Conservation (phyloP, 2,888 invertebrate genomes). For the Eremobia ochroleuca region DNA sequence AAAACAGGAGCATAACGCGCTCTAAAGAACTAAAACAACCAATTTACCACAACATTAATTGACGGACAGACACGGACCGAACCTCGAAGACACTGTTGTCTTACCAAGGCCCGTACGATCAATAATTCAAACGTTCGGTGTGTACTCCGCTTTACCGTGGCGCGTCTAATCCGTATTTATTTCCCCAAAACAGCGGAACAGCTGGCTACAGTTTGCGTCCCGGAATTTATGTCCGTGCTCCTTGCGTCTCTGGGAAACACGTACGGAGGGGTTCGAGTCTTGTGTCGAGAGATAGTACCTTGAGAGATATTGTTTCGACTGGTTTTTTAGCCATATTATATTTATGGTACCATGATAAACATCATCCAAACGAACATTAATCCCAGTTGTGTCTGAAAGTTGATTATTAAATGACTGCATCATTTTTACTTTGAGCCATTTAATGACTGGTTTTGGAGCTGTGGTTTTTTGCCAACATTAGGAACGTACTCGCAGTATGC, state of each 20-base stretch:
- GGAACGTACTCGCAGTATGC: neutral
- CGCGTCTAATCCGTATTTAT: constrained; percentile 89
- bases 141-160: constrained; percentile 77
- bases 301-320: constrained; percentile 39
- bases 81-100: constrained; percentile 52
- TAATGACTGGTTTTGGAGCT: neutral
- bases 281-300: constrained; percentile 55
- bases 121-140: constrained; percentile 83
- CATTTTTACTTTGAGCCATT: neutral
- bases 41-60: constrained; percentile 36
- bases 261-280: constrained; percentile 71
- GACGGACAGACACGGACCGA: constrained; percentile 42
- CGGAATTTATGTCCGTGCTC: constrained; percentile 85
- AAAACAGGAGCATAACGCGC: constrained; percentile 1
- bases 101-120: constrained; percentile 70
- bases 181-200: constrained; percentile 88
- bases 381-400: neutral
- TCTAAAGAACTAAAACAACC: constrained; percentile 6
- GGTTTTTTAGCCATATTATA: neutral
- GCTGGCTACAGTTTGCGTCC: constrained; percentile 87
- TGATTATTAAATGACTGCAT: neutral
- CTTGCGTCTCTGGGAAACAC: constrained; percentile 78
- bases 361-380: neutral
- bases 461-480: neutral
- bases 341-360: neutral